Evolutionary conservation across 2,888 invertebrate species (phyloP), one percentile per base, ranked within the genome.

Genomic region (Oscheius sp.): DNA sequence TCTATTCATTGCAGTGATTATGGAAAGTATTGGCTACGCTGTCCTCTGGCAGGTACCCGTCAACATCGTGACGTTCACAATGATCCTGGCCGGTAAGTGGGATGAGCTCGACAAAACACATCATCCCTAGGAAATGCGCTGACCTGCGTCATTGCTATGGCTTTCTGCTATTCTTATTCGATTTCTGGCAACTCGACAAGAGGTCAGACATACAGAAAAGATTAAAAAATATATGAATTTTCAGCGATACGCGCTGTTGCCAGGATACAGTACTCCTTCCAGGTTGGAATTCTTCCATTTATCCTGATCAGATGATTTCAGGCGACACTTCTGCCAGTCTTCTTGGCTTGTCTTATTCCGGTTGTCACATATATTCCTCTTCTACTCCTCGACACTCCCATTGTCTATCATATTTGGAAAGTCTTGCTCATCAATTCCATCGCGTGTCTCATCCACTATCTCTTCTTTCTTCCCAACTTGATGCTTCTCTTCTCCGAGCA

Each of bases 241-340:
- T 35, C 35, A 35, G 35, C 35, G 35, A 35, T 35, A 35, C 35
- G 82, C 18, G 76, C 78, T 7, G 74, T 73, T 35, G 72, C 80
- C 23, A 71, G 87, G 18, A 79, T 88, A 45, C 83, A 88, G 69
- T 87, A 88, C 77, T 84, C 88, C 7, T 87, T 87, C 78, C 85
- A 86, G 72, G 84, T 84, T 53, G 16, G 16, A 13, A 2, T 7
- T 9, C 35, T 29, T 29, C n/a, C n/a, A 5, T n/a, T 18, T 23
- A 2, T 66, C 13, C 18, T 27, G 6, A 18, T 12, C 3, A 43
- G 29, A 21, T 41, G n/a, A 23, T 41, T 75, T 73, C 75, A 83
- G 77, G 78, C 82, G 0, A 80, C 81, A 12, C 71, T 84, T 3
- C 41, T 77, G 9, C 81, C 84, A 3, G 78, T 82, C 21, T 53